A percentile compares a stretch with the other conserved stretches of the same genome.
Evolutionary conservation across 1,140 invertebrate species (phyloP).

Genomic region (Drosophila nebulosa): DNA sequence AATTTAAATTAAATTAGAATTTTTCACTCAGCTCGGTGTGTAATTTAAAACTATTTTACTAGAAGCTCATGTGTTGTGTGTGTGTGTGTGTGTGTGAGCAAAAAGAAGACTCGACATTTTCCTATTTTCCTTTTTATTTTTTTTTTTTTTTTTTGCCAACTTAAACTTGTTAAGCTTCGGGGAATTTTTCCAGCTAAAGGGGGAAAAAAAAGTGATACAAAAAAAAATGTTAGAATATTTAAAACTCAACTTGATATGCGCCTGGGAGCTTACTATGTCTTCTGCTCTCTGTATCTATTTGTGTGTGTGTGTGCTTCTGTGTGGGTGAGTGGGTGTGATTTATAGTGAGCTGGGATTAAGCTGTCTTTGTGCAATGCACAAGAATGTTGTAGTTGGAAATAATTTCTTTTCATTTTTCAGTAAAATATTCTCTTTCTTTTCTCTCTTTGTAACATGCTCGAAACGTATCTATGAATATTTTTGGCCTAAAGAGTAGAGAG

Average conservation of each 20-base stretch:
- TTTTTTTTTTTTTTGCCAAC: slow-evolving; percentile 63
- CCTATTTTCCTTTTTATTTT: slow-evolving; percentile 20
- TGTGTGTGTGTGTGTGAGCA: slow-evolving; percentile 31
- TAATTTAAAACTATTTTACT: slow-evolving; percentile 78
- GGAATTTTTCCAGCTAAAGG: slow-evolving; percentile 54
- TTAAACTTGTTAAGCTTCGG: slow-evolving; percentile 78
- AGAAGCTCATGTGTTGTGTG: slow-evolving; percentile 48
- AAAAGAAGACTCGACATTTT: slow-evolving; percentile 31
- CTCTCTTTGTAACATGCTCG: slow-evolving; percentile 51
- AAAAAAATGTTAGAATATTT: slow-evolving; percentile 62
- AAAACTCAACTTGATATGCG: slow-evolving; percentile 76
- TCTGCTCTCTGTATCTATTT: slow-evolving; percentile 22
- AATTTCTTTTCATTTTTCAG: slow-evolving; percentile 1
- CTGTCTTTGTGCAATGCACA: slow-evolving; percentile 64
- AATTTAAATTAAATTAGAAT: slow-evolving; percentile 76
- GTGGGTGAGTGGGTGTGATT: slow-evolving; percentile 56
- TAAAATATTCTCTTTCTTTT: neutral
- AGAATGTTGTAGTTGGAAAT: slow-evolving; percentile 63
- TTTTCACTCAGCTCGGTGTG: slow-evolving; percentile 54
- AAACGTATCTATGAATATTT: slow-evolving; percentile 9
- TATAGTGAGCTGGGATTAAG: slow-evolving; percentile 78
- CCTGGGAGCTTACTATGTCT: slow-evolving; percentile 70
- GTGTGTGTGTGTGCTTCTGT: slow-evolving; percentile 13
- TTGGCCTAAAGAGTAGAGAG: slow-evolving; percentile 11
- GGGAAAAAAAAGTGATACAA: slow-evolving; percentile 42